These are phyloP conservation scores for Plemyria rubiginata DNA, from an alignment of 2,888 invertebrate genomes.

Conservation along the genomic window DNA sequence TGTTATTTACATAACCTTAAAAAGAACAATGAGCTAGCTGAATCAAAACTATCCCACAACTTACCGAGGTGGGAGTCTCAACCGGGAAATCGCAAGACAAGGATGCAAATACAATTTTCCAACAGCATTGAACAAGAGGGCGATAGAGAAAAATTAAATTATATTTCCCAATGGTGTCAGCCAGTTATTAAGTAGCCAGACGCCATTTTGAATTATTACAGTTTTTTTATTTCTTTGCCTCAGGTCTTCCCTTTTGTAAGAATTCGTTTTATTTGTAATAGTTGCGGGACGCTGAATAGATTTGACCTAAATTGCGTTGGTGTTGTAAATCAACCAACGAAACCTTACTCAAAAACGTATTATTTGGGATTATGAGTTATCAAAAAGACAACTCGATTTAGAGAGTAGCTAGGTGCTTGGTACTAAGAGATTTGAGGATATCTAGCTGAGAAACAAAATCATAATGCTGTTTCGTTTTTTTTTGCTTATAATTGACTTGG, in stretches of 20 bases:
- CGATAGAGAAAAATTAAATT: slow-evolving; percentile 82
- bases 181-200: slow-evolving; percentile 85
- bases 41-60: slow-evolving; percentile 6
- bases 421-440: no score
- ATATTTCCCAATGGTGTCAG: slow-evolving; percentile 86
- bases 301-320: slow-evolving; percentile 57
- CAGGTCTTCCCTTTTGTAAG: slow-evolving; percentile 75
- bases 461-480: no score
- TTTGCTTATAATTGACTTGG: no score
- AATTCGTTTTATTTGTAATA: slow-evolving; percentile 81
- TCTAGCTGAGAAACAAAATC: no score
- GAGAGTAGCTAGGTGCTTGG: no score
- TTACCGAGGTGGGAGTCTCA: slow-evolving; percentile 52
- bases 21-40: slow-evolving; percentile 20
- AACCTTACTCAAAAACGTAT: neutral
- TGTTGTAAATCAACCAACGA: slow-evolving; percentile 55
- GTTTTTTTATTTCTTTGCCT: slow-evolving; percentile 77
- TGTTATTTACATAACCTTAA: no score
- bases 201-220: slow-evolving; percentile 85
- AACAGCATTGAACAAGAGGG: slow-evolving; percentile 56
- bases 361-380: no score
- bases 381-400: no score
- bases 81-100: slow-evolving; percentile 67
- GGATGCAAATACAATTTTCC: slow-evolving; percentile 53
- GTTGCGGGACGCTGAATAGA: slow-evolving; percentile 75